Evolutionary conservation across 2,113 vertebrate species (phyloP).

Genomic region (Procavia capensis): DNA sequence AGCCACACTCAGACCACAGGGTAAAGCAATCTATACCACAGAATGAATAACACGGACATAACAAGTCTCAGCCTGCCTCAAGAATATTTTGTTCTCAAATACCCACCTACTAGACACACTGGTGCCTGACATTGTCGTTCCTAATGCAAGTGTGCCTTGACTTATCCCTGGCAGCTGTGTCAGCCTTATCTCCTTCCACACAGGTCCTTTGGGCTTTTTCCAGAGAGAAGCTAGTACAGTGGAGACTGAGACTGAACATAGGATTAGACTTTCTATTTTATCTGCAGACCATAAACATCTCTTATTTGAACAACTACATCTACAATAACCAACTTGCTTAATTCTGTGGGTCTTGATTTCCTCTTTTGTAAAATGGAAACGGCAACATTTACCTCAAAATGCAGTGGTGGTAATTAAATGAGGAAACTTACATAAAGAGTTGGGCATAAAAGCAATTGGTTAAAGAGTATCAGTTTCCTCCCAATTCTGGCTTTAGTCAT

Average conservation of each 20-base stretch:
- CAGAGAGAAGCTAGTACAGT: background rate
- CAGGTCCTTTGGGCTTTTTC: background rate
- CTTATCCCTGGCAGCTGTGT: background rate
- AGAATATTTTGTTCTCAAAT: background rate
- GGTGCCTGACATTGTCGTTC: rapidly evolving
- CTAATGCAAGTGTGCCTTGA: background rate
- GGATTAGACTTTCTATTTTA: background rate
- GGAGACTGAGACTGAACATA: background rate
- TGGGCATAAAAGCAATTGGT: background rate
- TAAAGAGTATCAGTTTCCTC: background rate
- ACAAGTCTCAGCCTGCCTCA: background rate
- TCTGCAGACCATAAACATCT: background rate
- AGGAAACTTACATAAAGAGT: background rate
- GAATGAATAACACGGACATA: background rate
- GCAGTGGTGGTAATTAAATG: background rate
- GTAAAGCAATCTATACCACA: background rate
- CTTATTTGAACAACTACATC: constrained; percentile 5
- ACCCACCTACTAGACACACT: too few relatives aligned
- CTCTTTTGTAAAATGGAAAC: background rate
- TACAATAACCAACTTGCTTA: background rate
- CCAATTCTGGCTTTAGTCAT: background rate
- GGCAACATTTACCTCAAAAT: background rate
- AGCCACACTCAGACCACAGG: background rate
- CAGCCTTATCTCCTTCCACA: background rate
- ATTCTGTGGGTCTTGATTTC: constrained; percentile 4